These are phyloP conservation scores for Hypomecis punctinalis DNA, from an alignment of 2,888 invertebrate genomes.

Conservation along the genomic window DNA sequence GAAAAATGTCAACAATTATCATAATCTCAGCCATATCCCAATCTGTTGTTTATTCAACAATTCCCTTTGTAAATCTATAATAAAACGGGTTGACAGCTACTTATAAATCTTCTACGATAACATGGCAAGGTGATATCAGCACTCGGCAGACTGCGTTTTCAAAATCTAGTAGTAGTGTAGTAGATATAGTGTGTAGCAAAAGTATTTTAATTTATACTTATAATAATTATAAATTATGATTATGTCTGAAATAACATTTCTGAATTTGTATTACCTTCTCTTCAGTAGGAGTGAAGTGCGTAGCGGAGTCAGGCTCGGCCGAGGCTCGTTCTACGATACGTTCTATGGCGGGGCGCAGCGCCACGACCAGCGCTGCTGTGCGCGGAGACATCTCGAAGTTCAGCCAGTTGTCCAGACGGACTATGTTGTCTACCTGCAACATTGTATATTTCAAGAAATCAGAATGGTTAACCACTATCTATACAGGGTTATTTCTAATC, in stretches of 20 bases:
- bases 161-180: too few relatives aligned
- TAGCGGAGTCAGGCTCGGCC: slow-evolving; percentile 90
- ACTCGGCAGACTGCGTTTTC: too few relatives aligned
- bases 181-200: too few relatives aligned
- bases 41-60: too few relatives aligned
- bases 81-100: too few relatives aligned
- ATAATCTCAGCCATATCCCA: neutral
- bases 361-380: slow-evolving; percentile 92
- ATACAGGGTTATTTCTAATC: too few relatives aligned
- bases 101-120: too few relatives aligned
- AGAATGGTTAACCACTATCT: too few relatives aligned
- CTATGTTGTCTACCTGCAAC: slow-evolving; percentile 86
- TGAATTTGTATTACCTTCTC: slow-evolving; percentile 81
- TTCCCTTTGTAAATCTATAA: too few relatives aligned
- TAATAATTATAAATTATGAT: too few relatives aligned
- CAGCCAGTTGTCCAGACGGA: slow-evolving; percentile 97
- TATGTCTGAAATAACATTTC: neutral
- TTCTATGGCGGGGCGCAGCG: slow-evolving; percentile 95
- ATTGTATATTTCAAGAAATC: neutral
- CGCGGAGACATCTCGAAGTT: slow-evolving; percentile 93
- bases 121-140: too few relatives aligned
- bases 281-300: slow-evolving; percentile 87
- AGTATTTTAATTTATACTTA: neutral
- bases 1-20: neutral
- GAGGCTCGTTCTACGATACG: slow-evolving; percentile 92